Evolutionary conservation across 2,888 invertebrate genomes (phyloP).

Genomic region (Acronicta aceris): DNA sequence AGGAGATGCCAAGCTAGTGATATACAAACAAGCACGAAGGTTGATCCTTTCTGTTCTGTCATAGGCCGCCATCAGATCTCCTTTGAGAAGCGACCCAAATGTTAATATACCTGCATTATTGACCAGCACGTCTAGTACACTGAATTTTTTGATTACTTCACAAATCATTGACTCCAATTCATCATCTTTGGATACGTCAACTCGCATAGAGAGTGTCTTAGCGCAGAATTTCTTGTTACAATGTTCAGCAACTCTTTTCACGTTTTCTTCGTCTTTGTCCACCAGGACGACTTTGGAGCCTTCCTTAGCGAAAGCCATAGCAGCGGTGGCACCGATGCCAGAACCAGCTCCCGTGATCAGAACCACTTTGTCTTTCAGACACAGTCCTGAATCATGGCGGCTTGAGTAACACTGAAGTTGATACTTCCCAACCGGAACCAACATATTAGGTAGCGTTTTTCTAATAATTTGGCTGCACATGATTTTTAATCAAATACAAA

Average conservation of each 20-base stretch:
- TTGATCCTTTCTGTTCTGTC: constrained; percentile 58
- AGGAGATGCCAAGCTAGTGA: constrained; percentile 57
- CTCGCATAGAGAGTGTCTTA: constrained; percentile 53
- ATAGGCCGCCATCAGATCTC: constrained; percentile 52
- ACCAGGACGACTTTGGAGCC: constrained; percentile 60
- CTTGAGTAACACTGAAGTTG: too few species aligned
- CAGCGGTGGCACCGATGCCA: constrained; percentile 63
- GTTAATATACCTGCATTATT: constrained; percentile 64
- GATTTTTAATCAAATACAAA: too few species aligned
- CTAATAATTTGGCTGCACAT: too few species aligned
- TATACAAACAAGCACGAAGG: constrained; percentile 51
- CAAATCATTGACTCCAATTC: constrained; percentile 52
- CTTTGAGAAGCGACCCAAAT: constrained; percentile 30
- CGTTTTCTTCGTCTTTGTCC: constrained; percentile 58
- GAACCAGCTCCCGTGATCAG: constrained; percentile 65
- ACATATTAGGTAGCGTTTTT: not conserved
- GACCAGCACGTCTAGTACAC: constrained; percentile 64
- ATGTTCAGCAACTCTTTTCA: constrained; percentile 48
- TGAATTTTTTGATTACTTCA: constrained; percentile 56
- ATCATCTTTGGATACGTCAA: constrained; percentile 60
- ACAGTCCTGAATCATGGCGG: constrained; percentile 44
- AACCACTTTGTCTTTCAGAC: constrained; percentile 63
- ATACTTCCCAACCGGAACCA: not conserved
- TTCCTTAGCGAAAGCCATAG: constrained; percentile 58
- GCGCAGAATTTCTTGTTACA: constrained; percentile 45